Percentiles rank a stretch among this genome's conserved stretches.
Evolutionary conservation across 2,113 vertebrate species (phyloP).

Genomic region (Turdus rufiventris): DNA sequence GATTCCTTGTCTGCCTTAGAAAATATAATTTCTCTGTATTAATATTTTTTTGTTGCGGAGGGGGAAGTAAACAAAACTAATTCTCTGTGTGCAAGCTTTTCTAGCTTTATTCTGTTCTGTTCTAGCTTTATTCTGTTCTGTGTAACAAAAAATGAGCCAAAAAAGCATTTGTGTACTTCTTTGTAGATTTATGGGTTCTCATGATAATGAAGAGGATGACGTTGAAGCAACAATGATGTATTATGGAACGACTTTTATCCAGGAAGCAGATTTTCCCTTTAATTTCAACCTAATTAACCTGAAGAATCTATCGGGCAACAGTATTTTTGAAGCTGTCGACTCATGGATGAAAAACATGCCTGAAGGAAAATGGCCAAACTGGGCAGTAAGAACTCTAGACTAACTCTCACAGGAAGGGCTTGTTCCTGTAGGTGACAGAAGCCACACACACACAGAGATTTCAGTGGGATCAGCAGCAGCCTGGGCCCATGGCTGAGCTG

Average conservation of each 20-base stretch:
- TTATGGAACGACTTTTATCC: constrained; percentile 80
- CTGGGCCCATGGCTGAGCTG: not conserved
- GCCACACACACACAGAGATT: not conserved
- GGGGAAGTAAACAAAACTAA: not conserved
- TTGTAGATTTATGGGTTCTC: constrained; percentile 86
- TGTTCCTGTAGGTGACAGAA: not conserved
- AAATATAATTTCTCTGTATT: not conserved
- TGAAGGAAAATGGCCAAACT: constrained; percentile 89
- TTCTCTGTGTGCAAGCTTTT: not conserved
- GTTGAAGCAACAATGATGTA: constrained; percentile 89
- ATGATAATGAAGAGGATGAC: constrained; percentile 76
- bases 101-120: not conserved
- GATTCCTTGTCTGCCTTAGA: not conserved
- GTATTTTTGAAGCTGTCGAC: constrained; percentile 74
- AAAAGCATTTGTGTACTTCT: not conserved
- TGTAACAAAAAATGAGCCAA: not conserved
- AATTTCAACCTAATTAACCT: constrained; percentile 86
- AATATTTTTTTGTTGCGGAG: not conserved
- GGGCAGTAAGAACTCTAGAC: constrained; percentile 82
- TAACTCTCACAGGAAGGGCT: not conserved
- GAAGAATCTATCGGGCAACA: constrained; percentile 72
- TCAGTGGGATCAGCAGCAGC: not conserved
- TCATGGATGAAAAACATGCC: constrained; percentile 95
- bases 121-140: not conserved
- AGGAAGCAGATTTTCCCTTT: constrained; percentile 92